phyloP scores from a whole-genome alignment of 2,113 vertebrate species.

The Lophochroa leadbeateri region DNA sequence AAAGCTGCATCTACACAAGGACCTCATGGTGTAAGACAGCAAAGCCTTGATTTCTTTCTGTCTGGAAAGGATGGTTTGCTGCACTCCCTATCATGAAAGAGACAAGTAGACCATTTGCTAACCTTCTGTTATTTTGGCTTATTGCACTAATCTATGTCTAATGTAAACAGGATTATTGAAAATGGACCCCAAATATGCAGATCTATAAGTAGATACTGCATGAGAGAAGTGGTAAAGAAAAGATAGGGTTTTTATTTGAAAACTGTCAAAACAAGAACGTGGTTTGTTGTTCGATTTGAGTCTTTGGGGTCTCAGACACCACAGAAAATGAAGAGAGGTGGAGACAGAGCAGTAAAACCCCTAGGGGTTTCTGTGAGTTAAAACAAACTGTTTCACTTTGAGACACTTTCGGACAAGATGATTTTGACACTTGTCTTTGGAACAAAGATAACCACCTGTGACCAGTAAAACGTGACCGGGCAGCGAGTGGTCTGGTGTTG shows the following conservation, averaged over 20 bases:
- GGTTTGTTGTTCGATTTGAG: background rate
- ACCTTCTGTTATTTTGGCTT: background rate
- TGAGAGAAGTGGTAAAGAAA: background rate
- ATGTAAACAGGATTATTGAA: background rate
- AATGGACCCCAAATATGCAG: background rate
- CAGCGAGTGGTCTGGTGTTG: background rate
- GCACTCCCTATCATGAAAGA: background rate
- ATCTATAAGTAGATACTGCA: background rate
- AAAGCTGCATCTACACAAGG: background rate
- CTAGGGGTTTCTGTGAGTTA: background rate
- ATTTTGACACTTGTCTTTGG: background rate
- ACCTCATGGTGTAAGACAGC: background rate
- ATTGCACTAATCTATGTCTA: background rate
- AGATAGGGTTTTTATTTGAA: background rate
- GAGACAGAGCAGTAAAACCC: background rate
- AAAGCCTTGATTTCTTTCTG: background rate
- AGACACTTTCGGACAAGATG: background rate
- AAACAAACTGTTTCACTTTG: conserved; percentile 25
- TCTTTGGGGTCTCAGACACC: background rate
- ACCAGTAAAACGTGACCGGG: background rate
- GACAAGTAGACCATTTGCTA: fast-evolving
- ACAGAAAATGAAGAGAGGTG: background rate
- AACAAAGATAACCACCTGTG: background rate
- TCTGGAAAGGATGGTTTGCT: background rate
- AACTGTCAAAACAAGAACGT: background rate